Evolutionary conservation across 2,797 vertebrate genomes (phyloP).

Genomic region (Gobio occitaniae): DNA sequence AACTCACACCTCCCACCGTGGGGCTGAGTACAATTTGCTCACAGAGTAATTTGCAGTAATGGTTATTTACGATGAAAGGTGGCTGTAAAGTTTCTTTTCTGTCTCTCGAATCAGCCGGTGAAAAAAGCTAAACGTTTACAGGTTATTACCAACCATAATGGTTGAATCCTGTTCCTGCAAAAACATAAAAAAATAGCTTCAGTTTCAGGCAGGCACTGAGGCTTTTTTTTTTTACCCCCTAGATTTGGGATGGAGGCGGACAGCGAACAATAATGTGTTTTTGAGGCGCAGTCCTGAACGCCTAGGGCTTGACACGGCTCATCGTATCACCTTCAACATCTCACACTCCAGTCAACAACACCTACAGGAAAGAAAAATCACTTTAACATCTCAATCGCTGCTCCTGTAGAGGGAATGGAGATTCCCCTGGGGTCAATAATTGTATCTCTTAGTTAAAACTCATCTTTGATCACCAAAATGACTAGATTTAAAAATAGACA

Average conservation of each 20-base stretch:
- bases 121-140: conserved; percentile 5
- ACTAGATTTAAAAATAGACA: too few relatives aligned
- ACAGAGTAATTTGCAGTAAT: conserved; percentile 45
- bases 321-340: background rate
- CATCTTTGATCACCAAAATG: too few relatives aligned
- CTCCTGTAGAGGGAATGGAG: too few relatives aligned
- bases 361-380: background rate
- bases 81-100: conserved; percentile 29
- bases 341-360: conserved; percentile 13
- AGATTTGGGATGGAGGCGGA: conserved; percentile 7
- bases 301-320: background rate
- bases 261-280: background rate
- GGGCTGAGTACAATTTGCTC: conserved; percentile 22
- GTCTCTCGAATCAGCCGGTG: background rate
- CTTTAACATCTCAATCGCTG: background rate
- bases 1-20: conserved; percentile 11
- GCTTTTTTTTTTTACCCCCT: background rate
- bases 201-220: background rate
- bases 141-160: conserved; percentile 1
- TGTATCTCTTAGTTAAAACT: too few relatives aligned
- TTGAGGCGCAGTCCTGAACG: background rate
- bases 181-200: background rate
- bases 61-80: conserved; percentile 4
- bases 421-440: too few relatives aligned
- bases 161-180: background rate